Base-by-base conservation (phyloP, 2,888 invertebrate genomes). In the Tachina lurida region DNA sequence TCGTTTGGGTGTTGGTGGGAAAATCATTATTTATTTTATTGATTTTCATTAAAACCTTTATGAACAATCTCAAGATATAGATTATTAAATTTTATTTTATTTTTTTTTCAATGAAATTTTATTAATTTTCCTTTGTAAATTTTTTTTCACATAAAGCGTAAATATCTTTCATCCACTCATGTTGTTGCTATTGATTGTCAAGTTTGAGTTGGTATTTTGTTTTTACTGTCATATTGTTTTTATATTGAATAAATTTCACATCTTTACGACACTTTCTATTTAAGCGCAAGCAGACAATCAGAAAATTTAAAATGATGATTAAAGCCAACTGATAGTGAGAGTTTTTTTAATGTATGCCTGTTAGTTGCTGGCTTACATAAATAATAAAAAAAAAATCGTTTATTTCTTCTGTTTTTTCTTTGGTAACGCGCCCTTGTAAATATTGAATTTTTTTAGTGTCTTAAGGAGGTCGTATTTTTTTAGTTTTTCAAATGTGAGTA, bases 241-340 rank as follows among this genome's bases (percentile, higher is more conserved):
- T 63, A 78, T 47, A 49, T 74, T 45, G 31, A 67, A 79, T 62
- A 78, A 70, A 85, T 85, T 85, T 83, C 63, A 83, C 83, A 86
- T 86, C 52, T 83, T 83, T 83, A 76, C 73, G 83, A 79, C 79
- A 86, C 85, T 86, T 83, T 86, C 85, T 83, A 73, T 86, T 86
- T 54, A 71, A 67, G 68, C 31, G 45, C 60, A 68, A 77, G 73
- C 63, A 81, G 60, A 41, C 68, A 63, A 68, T 22, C 43, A n/a
- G 52, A 75, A 75, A 67, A 67, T 15, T 49, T 62, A 56, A 65
- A 83, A 83, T 49, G 73, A 17, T 39, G 43, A 22, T 70, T 22
- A 17, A 70, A 76, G 41, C 22, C 63, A 75, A 79, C 22, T 22
- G 75, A 62, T 19, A 83, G 85, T 79, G 83, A 86, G 85, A 86